Conservation (phyloP, 2,888 invertebrate genomes). For the Amphimallon solstitiale region DNA sequence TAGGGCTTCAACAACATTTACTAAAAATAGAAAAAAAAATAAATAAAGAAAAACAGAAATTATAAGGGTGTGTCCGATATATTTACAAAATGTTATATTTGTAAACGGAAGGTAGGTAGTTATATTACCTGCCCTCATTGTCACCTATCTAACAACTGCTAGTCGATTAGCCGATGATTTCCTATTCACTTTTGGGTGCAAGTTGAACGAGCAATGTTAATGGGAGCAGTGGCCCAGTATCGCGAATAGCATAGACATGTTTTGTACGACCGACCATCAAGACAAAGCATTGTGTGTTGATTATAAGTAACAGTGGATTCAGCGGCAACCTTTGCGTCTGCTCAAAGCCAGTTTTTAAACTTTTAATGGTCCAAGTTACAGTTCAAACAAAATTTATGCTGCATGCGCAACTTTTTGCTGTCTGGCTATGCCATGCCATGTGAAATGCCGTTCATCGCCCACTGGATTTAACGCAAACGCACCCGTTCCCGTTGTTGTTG, state of each 20-base stretch:
- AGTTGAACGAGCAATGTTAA: slow-evolving; percentile 37
- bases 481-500: too few species aligned
- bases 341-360: slow-evolving; percentile 61
- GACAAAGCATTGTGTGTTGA: slow-evolving; percentile 54
- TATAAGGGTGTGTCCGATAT: slow-evolving; percentile 2
- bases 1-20: slow-evolving; percentile 94
- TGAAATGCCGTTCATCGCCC: slow-evolving; percentile 48
- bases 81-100: neutral
- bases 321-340: slow-evolving; percentile 55
- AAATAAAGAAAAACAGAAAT: slow-evolving; percentile 49
- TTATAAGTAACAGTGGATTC: slow-evolving; percentile 51
- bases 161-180: slow-evolving; percentile 14
- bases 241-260: slow-evolving; percentile 48
- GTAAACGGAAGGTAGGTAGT: neutral
- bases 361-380: slow-evolving; percentile 60
- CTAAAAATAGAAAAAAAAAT: slow-evolving; percentile 64
- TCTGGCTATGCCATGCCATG: slow-evolving; percentile 61
- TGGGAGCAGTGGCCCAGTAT: slow-evolving; percentile 46
- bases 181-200: slow-evolving; percentile 23
- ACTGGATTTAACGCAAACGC: slow-evolving; percentile 1
- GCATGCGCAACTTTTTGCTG: slow-evolving; percentile 58
- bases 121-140: slow-evolving; percentile 46
- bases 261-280: slow-evolving; percentile 47
- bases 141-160: slow-evolving; percentile 21
- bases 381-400: slow-evolving; percentile 57